Evolutionary conservation across 2,888 invertebrate genomes (phyloP).

Genomic region (Phengaris alcon): DNA sequence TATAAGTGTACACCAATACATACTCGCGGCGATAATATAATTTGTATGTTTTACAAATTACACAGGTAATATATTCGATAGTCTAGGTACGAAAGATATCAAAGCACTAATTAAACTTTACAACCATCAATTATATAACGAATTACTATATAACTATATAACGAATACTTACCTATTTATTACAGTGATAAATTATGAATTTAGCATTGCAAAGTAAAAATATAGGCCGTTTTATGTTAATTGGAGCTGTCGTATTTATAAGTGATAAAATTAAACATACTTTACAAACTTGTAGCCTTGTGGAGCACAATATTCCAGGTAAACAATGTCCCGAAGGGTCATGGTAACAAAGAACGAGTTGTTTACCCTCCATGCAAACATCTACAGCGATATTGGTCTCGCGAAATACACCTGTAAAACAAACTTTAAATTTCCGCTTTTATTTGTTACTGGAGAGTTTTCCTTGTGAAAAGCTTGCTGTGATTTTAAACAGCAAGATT

Average conservation of each 20-base stretch:
- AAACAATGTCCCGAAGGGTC: conserved; percentile 1
- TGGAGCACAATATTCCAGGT: background rate
- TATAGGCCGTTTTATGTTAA: conserved; percentile 7
- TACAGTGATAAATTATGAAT: conserved; percentile 8
- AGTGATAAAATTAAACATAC: background rate
- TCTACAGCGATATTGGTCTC: conserved; percentile 4
- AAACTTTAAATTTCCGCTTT: background rate
- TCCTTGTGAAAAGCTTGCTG: background rate
- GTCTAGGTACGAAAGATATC: background rate
- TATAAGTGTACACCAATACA: background rate
- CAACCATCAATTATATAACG: background rate
- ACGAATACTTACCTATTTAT: background rate
- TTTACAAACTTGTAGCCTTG: conserved; percentile 3
- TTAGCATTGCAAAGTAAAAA: conserved; percentile 11
- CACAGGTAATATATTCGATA: background rate
- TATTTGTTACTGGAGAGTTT: background rate
- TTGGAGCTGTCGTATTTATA: background rate
- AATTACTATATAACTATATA: too few relatives aligned
- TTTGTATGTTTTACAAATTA: background rate
- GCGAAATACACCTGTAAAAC: background rate
- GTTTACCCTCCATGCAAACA: background rate
- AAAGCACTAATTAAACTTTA: background rate
- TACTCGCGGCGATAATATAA: background rate
- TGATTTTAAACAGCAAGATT: background rate
- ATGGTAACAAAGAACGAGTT: background rate